Conservation (phyloP, 2,113 vertebrate genomes). For the Deroptyus accipitrinus region DNA sequence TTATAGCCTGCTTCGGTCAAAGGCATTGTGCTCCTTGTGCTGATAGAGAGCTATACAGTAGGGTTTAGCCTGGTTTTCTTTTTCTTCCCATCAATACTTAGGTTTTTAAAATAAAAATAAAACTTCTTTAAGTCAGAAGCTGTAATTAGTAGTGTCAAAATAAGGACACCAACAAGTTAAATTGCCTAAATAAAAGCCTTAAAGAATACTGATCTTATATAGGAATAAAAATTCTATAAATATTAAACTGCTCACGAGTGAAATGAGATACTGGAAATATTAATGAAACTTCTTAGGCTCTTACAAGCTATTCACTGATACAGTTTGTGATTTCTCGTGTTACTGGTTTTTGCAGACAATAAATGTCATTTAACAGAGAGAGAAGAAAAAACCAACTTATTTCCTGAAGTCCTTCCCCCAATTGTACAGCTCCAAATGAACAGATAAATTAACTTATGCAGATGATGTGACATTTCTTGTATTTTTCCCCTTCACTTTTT, state of each 20-base stretch:
- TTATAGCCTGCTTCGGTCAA: not conserved
- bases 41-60: not conserved
- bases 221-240: slow-evolving; percentile 19
- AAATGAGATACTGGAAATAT: slow-evolving; percentile 59
- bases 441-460: slow-evolving; percentile 34
- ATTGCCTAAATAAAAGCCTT: not conserved
- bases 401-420: not conserved
- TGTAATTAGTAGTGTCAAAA: not conserved
- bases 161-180: not conserved
- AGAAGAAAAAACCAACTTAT: not conserved
- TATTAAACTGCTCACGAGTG: slow-evolving; percentile 65
- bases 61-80: not conserved
- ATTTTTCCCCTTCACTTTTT: not conserved
- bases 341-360: slow-evolving; percentile 26
- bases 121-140: not conserved
- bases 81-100: not conserved
- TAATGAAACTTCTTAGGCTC: slow-evolving; percentile 41
- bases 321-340: slow-evolving; percentile 53
- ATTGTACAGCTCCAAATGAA: not conserved
- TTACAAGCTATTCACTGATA: slow-evolving; percentile 40
- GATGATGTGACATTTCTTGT: slow-evolving; percentile 13
- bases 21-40: not conserved
- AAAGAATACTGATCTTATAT: not conserved
- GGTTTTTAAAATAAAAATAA: not conserved
- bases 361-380: slow-evolving; percentile 24